These are phyloP conservation scores for Crocidura indochinensis DNA, from an alignment of 2,797 vertebrate species.

Conservation along the genomic window DNA sequence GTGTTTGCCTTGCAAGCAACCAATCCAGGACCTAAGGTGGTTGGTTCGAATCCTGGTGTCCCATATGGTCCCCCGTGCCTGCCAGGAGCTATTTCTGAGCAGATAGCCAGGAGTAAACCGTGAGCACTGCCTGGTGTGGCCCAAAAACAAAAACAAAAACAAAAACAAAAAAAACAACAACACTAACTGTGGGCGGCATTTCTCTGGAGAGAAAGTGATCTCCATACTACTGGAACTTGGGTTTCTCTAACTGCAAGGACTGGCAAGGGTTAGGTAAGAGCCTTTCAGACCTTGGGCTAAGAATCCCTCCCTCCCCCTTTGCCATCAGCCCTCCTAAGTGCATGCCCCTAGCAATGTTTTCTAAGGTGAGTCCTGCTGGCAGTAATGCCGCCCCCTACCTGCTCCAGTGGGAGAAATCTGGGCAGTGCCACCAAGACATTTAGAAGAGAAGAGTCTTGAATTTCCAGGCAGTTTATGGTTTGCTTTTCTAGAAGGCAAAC, in stretches of 20 bases:
- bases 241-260: neutral
- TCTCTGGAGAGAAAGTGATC: neutral
- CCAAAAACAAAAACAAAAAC: too few species aligned
- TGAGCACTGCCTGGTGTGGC: too few species aligned
- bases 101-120: too few species aligned
- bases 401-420: neutral
- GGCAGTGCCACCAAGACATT: neutral
- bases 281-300: neutral
- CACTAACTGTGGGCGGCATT: too few species aligned
- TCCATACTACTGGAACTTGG: constrained; percentile 12
- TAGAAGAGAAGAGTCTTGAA: constrained; percentile 30
- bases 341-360: neutral
- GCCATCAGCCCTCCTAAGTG: constrained; percentile 8
- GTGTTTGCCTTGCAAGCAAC: too few species aligned
- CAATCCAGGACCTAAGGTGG: too few species aligned
- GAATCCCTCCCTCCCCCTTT: neutral
- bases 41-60: too few species aligned
- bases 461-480: constrained; percentile 40
- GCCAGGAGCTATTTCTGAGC: too few species aligned
- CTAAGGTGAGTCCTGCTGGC: neutral
- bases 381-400: neutral
- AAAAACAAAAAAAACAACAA: too few species aligned
- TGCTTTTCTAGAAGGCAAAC: constrained; percentile 56
- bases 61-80: too few species aligned
- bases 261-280: neutral